Percentiles rank a stretch among this genome's conserved stretches.
These are phyloP conservation scores for Lasaia peninsularis DNA, from an alignment of 1,140 invertebrate genomes.

Conservation along the genomic window DNA sequence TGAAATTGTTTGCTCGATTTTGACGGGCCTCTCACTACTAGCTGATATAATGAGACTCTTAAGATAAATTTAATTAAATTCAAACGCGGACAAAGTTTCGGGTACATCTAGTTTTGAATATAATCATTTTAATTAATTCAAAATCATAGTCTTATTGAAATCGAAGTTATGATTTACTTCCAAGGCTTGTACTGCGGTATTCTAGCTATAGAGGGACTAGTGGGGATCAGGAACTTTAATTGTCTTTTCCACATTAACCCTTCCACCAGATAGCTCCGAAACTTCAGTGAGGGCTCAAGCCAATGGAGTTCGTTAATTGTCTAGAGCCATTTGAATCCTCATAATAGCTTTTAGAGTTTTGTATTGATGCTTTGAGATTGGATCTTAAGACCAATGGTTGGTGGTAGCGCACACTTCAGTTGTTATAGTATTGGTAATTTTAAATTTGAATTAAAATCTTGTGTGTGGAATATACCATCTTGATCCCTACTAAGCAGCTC, in stretches of 20 bases:
- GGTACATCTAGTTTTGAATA: no score
- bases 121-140: no score
- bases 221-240: slow-evolving; percentile 45
- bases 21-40: no score
- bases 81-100: no score
- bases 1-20: no score
- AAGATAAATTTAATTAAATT: no score
- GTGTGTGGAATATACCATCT: no score
- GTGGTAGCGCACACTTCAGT: background rate
- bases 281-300: slow-evolving; percentile 8
- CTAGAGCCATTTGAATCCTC: slow-evolving; percentile 31
- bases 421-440: background rate
- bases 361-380: slow-evolving; percentile 16
- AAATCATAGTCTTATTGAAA: no score
- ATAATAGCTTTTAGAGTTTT: slow-evolving; percentile 18
- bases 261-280: slow-evolving; percentile 35
- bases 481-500: no score
- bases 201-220: background rate
- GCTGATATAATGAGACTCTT: no score
- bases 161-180: background rate
- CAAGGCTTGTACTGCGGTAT: background rate
- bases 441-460: no score
- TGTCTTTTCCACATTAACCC: slow-evolving; percentile 44
- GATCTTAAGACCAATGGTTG: background rate
- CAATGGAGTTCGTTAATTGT: slow-evolving; percentile 38